Evolutionary conservation across 1,140 invertebrate genomes (phyloP), one percentile per base, ranked within the genome.

Genomic region (Microvelia longipes): DNA sequence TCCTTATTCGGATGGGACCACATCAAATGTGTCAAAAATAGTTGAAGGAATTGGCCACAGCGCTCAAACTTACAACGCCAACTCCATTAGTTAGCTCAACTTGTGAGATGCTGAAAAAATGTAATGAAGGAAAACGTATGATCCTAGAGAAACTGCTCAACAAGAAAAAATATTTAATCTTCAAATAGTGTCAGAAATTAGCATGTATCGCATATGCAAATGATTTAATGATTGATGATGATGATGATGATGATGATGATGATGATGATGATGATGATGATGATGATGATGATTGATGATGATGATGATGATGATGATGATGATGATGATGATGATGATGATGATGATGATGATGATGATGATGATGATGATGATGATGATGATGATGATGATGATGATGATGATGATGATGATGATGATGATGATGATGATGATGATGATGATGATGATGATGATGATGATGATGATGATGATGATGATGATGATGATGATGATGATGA

Each of bases 391-490:
- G 0, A 62, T 63, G 28, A 29, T 70, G 62, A 28, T 70, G 50
- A 63, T 71, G 67, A 70, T 71, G 62, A 70, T 70, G 29, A 71
- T 60, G 25, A 61, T 70, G 27, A 71, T 70, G 24, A 63, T 30
- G 28, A 61, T 70, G 50, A 70, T 62, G 60, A 64, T 69, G 1
- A 63, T 70, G 29, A 64, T 70, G 29, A 63, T 71, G 50, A 64
- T 64, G n/a, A 14, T 70, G 50, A 70, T 62, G n/a, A 70, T 27
- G 27, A 70, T 65, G 28, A 64, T 64, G 29, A 71, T 2, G 28
- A 71, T 2, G 35, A 50, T 67, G 29, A 69, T 71, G 67, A 1
- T 28, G 64, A 67, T 67, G 64, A 35, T 0, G 0, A 70, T 67
- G 13, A n/a, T 67, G 64, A 67, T 29, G 27, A 61, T 26, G 29